Percentiles rank a stretch among this genome's conserved stretches.
phyloP scores from a whole-genome alignment of 1,140 invertebrate species.

The Nomia melanderi region DNA sequence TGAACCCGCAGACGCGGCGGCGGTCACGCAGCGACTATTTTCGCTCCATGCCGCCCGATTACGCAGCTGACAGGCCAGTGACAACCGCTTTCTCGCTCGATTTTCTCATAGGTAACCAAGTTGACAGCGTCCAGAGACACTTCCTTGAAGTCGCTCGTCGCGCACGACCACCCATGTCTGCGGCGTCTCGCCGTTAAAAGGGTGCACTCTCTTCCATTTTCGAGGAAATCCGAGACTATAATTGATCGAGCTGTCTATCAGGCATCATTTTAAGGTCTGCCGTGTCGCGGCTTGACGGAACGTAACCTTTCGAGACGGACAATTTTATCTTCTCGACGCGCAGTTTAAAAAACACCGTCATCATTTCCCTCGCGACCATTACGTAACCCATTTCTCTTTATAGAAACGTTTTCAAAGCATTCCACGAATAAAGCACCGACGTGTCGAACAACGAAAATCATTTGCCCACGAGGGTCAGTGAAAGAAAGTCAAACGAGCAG shows the following conservation, averaged over 20 bases:
- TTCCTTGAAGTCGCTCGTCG: slow-evolving; percentile 42
- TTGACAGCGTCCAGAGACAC: slow-evolving; percentile 59
- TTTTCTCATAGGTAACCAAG: slow-evolving; percentile 56
- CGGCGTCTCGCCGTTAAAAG: not conserved
- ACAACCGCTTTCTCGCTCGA: slow-evolving; percentile 60
- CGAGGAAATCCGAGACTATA: slow-evolving; percentile 6
- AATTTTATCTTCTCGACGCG: too few relatives aligned
- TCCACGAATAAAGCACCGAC: too few relatives aligned
- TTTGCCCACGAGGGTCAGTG: too few relatives aligned
- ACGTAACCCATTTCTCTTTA: too few relatives aligned
- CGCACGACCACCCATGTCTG: slow-evolving; percentile 47
- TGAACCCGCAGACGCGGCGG: slow-evolving; percentile 59
- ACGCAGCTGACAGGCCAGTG: slow-evolving; percentile 66
- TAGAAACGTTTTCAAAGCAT: too few relatives aligned
- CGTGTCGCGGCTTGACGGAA: not conserved
- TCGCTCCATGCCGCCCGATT: slow-evolving; percentile 63
- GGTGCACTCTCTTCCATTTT: not conserved
- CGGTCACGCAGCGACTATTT: slow-evolving; percentile 66
- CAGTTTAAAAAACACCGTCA: too few relatives aligned
- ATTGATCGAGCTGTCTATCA: not conserved
- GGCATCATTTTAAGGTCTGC: not conserved
- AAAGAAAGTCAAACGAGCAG: too few relatives aligned
- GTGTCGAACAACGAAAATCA: too few relatives aligned
- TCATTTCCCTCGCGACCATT: too few relatives aligned
- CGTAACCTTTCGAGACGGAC: not conserved